Evolutionary conservation across 1,140 invertebrate species (phyloP), one percentile per base, ranked within the genome.

Genomic region (Microvelia longipes): DNA sequence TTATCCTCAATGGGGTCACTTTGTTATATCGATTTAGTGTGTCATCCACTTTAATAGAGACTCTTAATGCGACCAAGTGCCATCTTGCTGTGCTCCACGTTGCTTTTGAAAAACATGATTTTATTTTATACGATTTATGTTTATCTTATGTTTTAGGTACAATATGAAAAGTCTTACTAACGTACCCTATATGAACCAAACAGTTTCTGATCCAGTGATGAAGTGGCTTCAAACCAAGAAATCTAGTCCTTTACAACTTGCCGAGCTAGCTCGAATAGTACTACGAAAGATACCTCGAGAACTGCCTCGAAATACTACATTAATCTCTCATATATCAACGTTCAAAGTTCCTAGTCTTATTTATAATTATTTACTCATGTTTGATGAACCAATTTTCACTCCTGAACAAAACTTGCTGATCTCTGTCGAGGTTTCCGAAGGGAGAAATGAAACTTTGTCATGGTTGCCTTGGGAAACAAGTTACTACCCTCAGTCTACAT

Each of bases 241-340:
- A 73, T 74, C 68, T 30, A 80, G 78, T 69, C 81, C 83, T n/a
- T 74, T 82, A 62, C 75, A 74, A 67, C 74, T 84, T n/a, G 73
- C 76, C 29, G 80, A 83, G 70, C 68, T 81, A 14, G 81, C 80
- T 71, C 73, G 82, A 62, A 78, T 82, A 62, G 69, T 72, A 14
- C 78, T 84, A 13, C 74, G 82, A 63, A 75, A 24, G 1, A 1
- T 70, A 24, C 26, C n/a, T 65, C 63, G 63, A 27, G 63, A 24
- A 30, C 27, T 2, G 28, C 62, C 65, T 15, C 29, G 25, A 11
- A 35, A 14, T 25, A 29, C 60, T 26, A 29, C 29, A 28, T 60
- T 62, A 29, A 35, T 29, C 1, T 1, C 28, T 65, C 64, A 28
- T 35, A 13, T 69, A 0, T 25, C 28, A n/a, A 69, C 70, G 1